Evolutionary conservation across 2,797 vertebrate genomes (phyloP), one percentile per base, ranked within the genome.

Genomic region (Serranus cabrilla): DNA sequence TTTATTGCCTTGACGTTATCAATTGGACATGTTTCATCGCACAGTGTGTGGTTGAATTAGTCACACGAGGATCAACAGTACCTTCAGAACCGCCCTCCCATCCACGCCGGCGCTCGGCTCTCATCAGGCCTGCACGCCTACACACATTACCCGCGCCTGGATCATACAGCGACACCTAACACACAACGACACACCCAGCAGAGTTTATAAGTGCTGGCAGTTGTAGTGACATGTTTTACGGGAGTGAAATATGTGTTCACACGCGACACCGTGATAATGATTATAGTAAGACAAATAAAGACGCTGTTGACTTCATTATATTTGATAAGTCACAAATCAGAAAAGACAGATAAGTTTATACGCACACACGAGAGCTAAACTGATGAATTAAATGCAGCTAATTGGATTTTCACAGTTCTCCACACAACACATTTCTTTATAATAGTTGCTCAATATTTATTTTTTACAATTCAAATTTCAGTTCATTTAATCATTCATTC

Each of bases 21-120:
- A 86, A 81, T 76, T 84, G 62, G 85, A 63, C 85, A 65, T 47
- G 67, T 84, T 82, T 86, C 71, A 84, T 87, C 79, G 57, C 39
- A 20, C 69, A 51, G 63, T 76, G 78, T 83, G 79, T 65, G 69
- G 71, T 69, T 80, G 65, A 65, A 81, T 88, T 83, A 69, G 79
- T 87, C 74, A 79, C 80, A 74, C 65, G 51, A 51, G 55, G 58
- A 79, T 85, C 78, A 80, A 46, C 66, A 21, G 47, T 23, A 54
- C 43, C 59, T 74, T 67, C 47, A 61, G 66, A 63, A 80, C 55
- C 11, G 2, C 43, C 45, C 55, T 66, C 54, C 54, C 47, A 31
- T 75, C 27, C 56, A 54, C 4, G 9, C 50, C 62, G 52, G 70
- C 54, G 68, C 50, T 78, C 74, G 34, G 71, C 64, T 61, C 59